Conservation (phyloP, 2,797 vertebrate species). For the Chaunax sp. region DNA sequence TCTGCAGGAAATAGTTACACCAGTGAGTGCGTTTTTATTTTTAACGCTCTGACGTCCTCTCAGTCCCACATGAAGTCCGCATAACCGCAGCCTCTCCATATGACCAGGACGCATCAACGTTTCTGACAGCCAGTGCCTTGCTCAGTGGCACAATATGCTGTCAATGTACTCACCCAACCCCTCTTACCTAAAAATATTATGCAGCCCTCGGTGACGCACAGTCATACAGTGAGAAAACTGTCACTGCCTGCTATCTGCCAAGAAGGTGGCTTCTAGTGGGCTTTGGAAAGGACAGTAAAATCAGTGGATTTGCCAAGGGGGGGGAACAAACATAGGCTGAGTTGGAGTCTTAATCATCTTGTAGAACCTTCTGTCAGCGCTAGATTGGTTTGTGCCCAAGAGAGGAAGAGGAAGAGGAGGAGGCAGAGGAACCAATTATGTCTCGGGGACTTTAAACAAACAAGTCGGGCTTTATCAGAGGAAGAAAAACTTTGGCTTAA, state of each 20-base stretch:
- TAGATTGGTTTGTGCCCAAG: slow-evolving; percentile 51
- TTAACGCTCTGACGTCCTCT: slow-evolving; percentile 1
- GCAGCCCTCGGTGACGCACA: slow-evolving; percentile 8
- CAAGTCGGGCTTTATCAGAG: slow-evolving; percentile 42
- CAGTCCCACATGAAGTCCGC: slow-evolving; percentile 1
- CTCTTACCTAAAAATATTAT: slow-evolving; percentile 23
- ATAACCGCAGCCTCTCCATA: not conserved
- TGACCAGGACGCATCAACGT: slow-evolving; percentile 7
- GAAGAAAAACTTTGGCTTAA: slow-evolving; percentile 15
- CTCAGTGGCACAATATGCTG: slow-evolving; percentile 32
- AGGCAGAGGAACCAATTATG: slow-evolving; percentile 33
- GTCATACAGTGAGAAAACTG: slow-evolving; percentile 14
- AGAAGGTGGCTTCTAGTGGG: slow-evolving; percentile 44
- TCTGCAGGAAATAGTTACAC: slow-evolving; percentile 16
- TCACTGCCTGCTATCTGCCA: slow-evolving; percentile 37
- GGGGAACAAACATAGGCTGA: slow-evolving; percentile 25
- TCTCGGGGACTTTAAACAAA: slow-evolving; percentile 48
- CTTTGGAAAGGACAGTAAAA: slow-evolving; percentile 46
- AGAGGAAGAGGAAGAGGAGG: slow-evolving; percentile 28
- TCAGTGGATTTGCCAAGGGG: slow-evolving; percentile 39
- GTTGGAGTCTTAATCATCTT: slow-evolving; percentile 46
- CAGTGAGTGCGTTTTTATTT: too few relatives aligned
- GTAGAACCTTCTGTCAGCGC: slow-evolving; percentile 44
- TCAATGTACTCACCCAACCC: slow-evolving; percentile 14
- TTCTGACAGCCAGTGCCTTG: slow-evolving; percentile 28